These are phyloP conservation scores for Minunthozetes semirufus DNA, from an alignment of 2,888 invertebrate genomes.

Conservation along the genomic window DNA sequence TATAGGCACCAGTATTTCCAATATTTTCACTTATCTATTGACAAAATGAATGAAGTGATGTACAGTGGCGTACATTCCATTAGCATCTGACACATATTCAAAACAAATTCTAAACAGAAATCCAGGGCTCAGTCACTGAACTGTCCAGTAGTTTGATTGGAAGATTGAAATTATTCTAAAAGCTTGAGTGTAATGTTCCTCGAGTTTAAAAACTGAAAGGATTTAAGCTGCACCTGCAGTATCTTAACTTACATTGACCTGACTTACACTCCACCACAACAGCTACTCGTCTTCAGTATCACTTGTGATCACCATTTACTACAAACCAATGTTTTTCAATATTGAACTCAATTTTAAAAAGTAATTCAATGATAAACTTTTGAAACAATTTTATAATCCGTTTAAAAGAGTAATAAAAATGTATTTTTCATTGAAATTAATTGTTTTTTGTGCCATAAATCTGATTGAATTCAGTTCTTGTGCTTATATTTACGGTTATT, in stretches of 20 bases:
- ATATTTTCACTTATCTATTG: constrained; percentile 7
- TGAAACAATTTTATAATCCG: neutral
- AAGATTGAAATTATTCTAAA: no score
- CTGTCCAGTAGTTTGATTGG: no score
- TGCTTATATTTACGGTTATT: constrained; percentile 28
- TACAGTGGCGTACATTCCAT: neutral
- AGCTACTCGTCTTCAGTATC: neutral
- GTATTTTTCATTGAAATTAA: neutral
- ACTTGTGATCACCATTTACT: neutral
- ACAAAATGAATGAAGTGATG: constrained; percentile 13
- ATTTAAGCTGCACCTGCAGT: no score
- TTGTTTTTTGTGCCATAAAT: neutral
- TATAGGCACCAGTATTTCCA: neutral
- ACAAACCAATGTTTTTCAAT: neutral
- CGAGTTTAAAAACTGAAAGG: no score
- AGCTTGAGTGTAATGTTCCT: no score
- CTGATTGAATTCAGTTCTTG: neutral
- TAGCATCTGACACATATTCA: no score
- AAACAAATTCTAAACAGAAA: neutral
- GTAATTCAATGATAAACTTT: neutral
- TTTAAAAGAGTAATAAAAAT: neutral
- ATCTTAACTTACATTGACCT: no score
- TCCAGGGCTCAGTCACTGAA: neutral
- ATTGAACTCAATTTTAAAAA: neutral
- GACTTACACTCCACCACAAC: no score